These are phyloP conservation scores for Ramphastos sulfuratus DNA, from an alignment of 2,113 vertebrate species.

Conservation along the genomic window DNA sequence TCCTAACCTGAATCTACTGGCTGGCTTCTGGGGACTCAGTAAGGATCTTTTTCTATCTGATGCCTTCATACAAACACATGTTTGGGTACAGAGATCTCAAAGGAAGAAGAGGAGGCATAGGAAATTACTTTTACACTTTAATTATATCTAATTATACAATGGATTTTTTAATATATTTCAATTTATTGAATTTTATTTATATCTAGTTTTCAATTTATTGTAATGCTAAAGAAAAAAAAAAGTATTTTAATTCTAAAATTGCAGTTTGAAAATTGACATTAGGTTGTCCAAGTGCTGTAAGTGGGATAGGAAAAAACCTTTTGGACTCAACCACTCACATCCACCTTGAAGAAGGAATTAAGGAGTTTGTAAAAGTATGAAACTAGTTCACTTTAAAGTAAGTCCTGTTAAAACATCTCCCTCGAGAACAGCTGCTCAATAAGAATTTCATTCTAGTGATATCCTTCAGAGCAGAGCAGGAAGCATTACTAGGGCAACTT, in stretches of 20 bases:
- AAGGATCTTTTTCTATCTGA: neutral
- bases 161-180: too few relatives aligned
- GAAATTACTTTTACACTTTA: neutral
- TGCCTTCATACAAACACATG: neutral
- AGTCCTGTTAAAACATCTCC: neutral
- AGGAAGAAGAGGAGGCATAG: neutral
- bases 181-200: neutral
- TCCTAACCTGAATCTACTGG: neutral
- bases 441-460: neutral
- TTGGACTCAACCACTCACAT: neutral
- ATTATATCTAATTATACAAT: neutral
- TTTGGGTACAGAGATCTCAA: neutral
- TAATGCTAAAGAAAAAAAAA: neutral
- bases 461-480: neutral
- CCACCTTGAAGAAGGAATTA: neutral
- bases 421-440: neutral
- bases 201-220: neutral
- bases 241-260: neutral
- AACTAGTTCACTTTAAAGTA: constrained; percentile 1
- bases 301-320: neutral
- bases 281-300: neutral
- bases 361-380: neutral
- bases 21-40: neutral
- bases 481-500: neutral
- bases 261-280: neutral